Evolutionary conservation across 2,113 vertebrate species (phyloP), one percentile per base, ranked within the genome.

Genomic region (Lophius piscatorius): DNA sequence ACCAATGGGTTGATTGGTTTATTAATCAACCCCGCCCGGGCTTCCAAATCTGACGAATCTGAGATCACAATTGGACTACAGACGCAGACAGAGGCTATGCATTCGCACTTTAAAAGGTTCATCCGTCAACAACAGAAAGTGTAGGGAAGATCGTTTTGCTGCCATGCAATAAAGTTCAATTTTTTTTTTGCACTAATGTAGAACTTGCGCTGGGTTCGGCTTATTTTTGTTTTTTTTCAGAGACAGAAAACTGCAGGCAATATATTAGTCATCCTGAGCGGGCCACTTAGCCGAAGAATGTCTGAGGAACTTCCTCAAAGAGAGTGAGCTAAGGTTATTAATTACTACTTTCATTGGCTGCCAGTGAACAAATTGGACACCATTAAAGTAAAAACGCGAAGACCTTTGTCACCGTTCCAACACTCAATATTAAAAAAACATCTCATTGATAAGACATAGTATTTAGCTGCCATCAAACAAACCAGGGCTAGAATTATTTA

Each of bases 61-160:
- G 1, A 48, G 48, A 70, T 44, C 14, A 3, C 66, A 63, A 72
- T 70, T 71, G 9, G n/a, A 60, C 40, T 74, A 17, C 66, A 75
- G 68, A 68, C 78, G n/a, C n/a, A n/a, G n/a, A n/a, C n/a, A n/a
- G n/a, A 86, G 76, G 79, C 87, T 87, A 86, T 89, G 89, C 90
- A 90, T 90, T 88, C 72, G 90, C 90, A 92, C 92, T 93, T 93
- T 93, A 91, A 86, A 66, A 81, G 84, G 91, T 91, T 81, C 74
- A 83, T 87, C 85, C 78, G 85, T 90, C 84, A 85, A 67, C 60
- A 89, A 75, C 60, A 71, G 72, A 59, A 69, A 61, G 54, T 35
- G 39, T 70, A 64, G 70, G 57, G 64, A 72, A 48, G 45, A 38
- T 80, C 34, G 46, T 81, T 88, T 88, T 88, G 90, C 87, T 90